Base-by-base conservation (phyloP, 1,140 invertebrate species). In the Drosophila sp. region DNA sequence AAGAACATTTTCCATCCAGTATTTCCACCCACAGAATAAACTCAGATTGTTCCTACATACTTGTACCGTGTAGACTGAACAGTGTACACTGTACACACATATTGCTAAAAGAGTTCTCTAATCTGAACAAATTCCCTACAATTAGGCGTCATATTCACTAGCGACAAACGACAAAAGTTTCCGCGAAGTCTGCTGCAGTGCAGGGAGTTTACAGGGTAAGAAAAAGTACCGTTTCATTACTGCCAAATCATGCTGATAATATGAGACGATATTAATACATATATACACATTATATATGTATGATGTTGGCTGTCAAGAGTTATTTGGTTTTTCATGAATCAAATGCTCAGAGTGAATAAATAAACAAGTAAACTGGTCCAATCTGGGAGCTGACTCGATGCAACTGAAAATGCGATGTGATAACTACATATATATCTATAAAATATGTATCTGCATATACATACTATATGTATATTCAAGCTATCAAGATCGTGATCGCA, bases 141-240 rank as follows among this genome's bases (percentile, higher is more conserved):
- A 58, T 67, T 66, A 75, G 51, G 32, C 75, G 43, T 51, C 48
- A 72, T 69, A 46, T 64, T 61, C n/a, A 8, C 16, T 4, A 32
- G 73, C 72, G 66, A 64, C 65, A 87, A 86, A 86, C 72, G 66
- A 64, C 65, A 87, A 86, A 86, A 78, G 82, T 87, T 86, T 87
- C 82, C 82, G 67, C 56, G n/a, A 87, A 86, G 82, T 87, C 78
- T 87, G 71, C 41, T 53, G 57, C 63, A 76, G 7, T 53, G 32
- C 13, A 38, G 53, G 14, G 38, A 29, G 27, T 29, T 29, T 29
- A 29, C 41, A 14, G 9, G 59, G 27, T 8, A 2, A 16, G 16
- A 58, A 64, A 73, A 77, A 66, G 13, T 51, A 61, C 66, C 48
- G 43, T 51, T n/a, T 11, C 7, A 51, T 34, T 59, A 25, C 0